Evolutionary conservation across 2,797 vertebrate genomes (phyloP).

Genomic region (Hylomyscus alleni): DNA sequence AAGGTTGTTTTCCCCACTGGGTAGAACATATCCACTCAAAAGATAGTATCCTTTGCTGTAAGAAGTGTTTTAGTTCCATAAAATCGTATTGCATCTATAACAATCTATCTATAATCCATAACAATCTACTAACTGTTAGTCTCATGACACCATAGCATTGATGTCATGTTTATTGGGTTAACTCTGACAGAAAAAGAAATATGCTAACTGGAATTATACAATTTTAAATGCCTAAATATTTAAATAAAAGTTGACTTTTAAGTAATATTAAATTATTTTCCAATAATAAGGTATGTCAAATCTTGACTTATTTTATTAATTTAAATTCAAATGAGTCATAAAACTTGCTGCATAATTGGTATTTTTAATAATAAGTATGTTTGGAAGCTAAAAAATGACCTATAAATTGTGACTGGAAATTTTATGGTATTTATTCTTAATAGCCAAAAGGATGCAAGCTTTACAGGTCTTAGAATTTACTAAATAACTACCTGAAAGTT

Average conservation of each 20-base stretch:
- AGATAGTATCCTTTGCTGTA: neutral
- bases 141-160: neutral
- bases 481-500: conserved; percentile 53
- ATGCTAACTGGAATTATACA: conserved; percentile 69
- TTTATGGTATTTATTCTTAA: conserved; percentile 42
- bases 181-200: conserved; percentile 52
- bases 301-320: conserved; percentile 44
- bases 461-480: conserved; percentile 54
- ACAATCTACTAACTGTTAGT: neutral
- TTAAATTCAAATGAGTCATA: conserved; percentile 36
- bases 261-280: conserved; percentile 65
- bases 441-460: conserved; percentile 7
- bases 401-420: conserved; percentile 58
- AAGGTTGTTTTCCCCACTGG: neutral
- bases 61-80: neutral
- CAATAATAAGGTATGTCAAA: conserved; percentile 73
- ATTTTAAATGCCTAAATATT: conserved; percentile 82
- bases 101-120: too few species aligned
- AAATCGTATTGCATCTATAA: neutral
- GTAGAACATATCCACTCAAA: neutral
- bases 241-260: conserved; percentile 79
- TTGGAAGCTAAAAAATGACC: neutral
- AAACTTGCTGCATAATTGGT: conserved; percentile 4
- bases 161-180: neutral
- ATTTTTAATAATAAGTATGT: conserved; percentile 34